A percentile compares a stretch with the other conserved stretches of the same genome.
These are phyloP conservation scores for Epinephelus coioides DNA, from an alignment of 2,797 vertebrate species.

Conservation along the genomic window DNA sequence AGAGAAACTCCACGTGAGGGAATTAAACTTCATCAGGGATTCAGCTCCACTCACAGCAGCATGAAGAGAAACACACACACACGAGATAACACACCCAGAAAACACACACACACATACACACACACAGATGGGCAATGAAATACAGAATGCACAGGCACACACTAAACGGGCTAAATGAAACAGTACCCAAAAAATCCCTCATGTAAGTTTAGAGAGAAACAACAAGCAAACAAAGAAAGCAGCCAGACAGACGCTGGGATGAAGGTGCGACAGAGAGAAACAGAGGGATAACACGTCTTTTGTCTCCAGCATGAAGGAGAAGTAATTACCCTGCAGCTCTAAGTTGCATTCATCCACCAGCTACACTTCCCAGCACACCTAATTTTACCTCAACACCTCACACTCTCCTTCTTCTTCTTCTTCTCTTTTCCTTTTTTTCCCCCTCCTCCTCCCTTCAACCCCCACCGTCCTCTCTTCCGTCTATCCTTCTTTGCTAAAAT, in stretches of 20 bases:
- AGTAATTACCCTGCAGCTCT: constrained; percentile 73
- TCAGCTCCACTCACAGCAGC: constrained; percentile 67
- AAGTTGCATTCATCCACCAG: constrained; percentile 61
- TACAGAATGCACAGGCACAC: constrained; percentile 35
- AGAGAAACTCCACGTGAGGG: constrained; percentile 79
- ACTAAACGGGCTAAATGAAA: constrained; percentile 39
- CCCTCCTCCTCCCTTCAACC: constrained; percentile 17
- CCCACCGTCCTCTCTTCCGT: constrained; percentile 60
- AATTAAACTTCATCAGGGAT: constrained; percentile 82
- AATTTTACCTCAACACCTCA: constrained; percentile 58
- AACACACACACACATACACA: constrained; percentile 51
- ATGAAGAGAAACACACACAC: constrained; percentile 54
- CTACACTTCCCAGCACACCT: constrained; percentile 38
- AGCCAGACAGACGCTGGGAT: constrained; percentile 54
- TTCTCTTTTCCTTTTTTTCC: constrained; percentile 10
- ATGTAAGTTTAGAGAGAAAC: constrained; percentile 62
- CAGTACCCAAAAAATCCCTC: constrained; percentile 57
- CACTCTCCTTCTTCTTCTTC: constrained; percentile 13
- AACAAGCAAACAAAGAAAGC: constrained; percentile 67
- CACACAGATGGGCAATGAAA: constrained; percentile 51
- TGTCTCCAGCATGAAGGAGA: constrained; percentile 74
- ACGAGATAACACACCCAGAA: constrained; percentile 42
- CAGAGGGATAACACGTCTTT: constrained; percentile 66
- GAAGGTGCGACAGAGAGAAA: constrained; percentile 60
- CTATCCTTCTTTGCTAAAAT: constrained; percentile 80